A percentile compares a stretch with the other conserved stretches of the same genome.
These are phyloP conservation scores for Saguinus imperator DNA, from an alignment of 2,113 vertebrate species.

Conservation along the genomic window DNA sequence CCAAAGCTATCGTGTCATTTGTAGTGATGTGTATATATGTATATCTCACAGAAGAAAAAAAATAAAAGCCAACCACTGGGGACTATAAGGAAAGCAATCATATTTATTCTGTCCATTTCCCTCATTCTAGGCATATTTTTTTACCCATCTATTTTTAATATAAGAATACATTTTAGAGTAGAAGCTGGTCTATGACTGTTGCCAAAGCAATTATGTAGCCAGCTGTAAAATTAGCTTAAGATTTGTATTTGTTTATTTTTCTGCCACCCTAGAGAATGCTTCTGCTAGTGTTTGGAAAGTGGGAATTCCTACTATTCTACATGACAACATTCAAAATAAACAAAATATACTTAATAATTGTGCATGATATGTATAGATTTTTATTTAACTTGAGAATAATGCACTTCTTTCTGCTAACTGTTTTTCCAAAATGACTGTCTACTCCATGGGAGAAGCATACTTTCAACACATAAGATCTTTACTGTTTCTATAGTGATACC, in stretches of 20 bases:
- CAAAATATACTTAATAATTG: constrained; percentile 23
- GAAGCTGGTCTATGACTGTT: background rate
- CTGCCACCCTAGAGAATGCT: background rate
- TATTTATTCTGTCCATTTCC: background rate
- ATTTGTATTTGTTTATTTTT: constrained; percentile 52
- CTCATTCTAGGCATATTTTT: background rate
- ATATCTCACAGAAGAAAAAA: background rate
- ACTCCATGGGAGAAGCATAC: background rate
- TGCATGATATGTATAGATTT: background rate
- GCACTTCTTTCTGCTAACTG: background rate
- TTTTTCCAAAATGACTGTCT: constrained; percentile 43
- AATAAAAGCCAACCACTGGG: background rate
- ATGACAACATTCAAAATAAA: constrained; percentile 28
- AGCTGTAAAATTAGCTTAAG: constrained; percentile 60
- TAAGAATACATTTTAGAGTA: background rate
- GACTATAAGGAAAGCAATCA: background rate
- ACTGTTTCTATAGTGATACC: constrained; percentile 1
- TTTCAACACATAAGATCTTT: background rate
- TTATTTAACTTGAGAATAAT: constrained; percentile 41
- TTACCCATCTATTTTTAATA: constrained; percentile 4
- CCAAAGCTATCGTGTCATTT: background rate
- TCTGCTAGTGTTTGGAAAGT: background rate
- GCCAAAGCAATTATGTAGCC: constrained; percentile 46
- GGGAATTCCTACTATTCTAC: constrained; percentile 29
- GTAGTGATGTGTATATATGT: background rate